Evolutionary conservation across 2,797 vertebrate genomes (phyloP), one percentile per base, ranked within the genome.

Genomic region (Liparis tanakae): DNA sequence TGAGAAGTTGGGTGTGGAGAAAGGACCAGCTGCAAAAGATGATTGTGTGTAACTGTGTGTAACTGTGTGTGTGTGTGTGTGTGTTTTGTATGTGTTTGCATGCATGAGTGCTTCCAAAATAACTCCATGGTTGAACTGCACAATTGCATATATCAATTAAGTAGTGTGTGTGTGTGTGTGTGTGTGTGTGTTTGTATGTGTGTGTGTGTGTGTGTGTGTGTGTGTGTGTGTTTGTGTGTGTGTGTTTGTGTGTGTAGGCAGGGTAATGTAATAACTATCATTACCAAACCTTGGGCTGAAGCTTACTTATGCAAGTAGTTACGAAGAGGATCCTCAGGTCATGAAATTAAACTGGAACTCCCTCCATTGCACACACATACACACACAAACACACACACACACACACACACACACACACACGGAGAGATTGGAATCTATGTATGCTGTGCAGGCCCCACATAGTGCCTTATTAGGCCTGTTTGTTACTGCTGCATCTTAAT

Each of bases 231-330:
- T 51, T 54, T 61, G n/a, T n/a, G n/a, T n/a, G 48, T 37, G 44
- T 54, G 68, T 70, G 50, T 80, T 55, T 68, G 56, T 77, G 58
- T 68, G 72, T 86, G 81, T 80, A 83, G 81, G 84, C 80, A 84
- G 76, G 78, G 67, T 69, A 51, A n/a, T 72, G 75, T 89, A 91
- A 91, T 87, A 88, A 87, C 82, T 87, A 70, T 91, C 73, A 91
- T 92, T 91, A 90, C 72, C 59, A 78, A 84, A 83, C 71, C 83
- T 81, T 68, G 54, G 56, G 66, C 76, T 81, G 43, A 87, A 83
- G 80, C 76, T 72, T 64, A 63, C 30, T 67, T 56, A 70, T 70
- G 58, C 54, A 70, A 73, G 51, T 67, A 53, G 67, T 65, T 72
- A 57, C 44, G 2, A 67, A 30, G 20, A 13, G 39, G 48, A 53